phyloP scores from a whole-genome alignment of 2,113 vertebrate genomes.

The Siphamia tubifer region DNA sequence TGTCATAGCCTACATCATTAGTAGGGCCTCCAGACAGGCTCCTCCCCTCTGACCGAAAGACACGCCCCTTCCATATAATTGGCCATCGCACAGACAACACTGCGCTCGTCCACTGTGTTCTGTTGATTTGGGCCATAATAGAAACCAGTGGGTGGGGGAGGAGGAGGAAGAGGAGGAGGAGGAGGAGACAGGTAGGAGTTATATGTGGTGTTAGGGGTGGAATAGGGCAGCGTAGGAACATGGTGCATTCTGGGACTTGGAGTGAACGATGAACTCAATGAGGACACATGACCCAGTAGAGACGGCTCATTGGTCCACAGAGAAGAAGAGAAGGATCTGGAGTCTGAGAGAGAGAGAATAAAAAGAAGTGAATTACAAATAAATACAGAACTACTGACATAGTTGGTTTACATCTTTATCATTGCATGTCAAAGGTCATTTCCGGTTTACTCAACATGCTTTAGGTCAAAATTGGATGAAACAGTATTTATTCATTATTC shows the following conservation, averaged over 20 bases:
- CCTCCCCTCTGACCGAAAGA: constrained; percentile 64
- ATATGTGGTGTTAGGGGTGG: constrained; percentile 38
- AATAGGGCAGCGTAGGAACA: constrained; percentile 39
- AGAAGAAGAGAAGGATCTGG: constrained; percentile 48
- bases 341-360: constrained; percentile 36
- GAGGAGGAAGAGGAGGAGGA: constrained; percentile 27
- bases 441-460: no score
- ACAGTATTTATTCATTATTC: no score
- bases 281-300: constrained; percentile 54
- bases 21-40: constrained; percentile 73
- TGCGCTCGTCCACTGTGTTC: constrained; percentile 56
- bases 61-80: constrained; percentile 64
- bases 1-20: no score
- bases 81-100: constrained; percentile 2
- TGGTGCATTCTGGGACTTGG: constrained; percentile 64
- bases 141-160: constrained; percentile 37
- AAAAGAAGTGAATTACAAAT: no score
- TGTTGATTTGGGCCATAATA: constrained; percentile 59
- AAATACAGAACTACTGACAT: not conserved
- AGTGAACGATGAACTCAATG: constrained; percentile 45
- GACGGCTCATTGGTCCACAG: constrained; percentile 60
- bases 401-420: no score
- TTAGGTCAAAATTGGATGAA: no score
- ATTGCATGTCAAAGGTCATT: no score
- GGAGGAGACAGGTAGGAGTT: constrained; percentile 51